A percentile compares a stretch with the other conserved stretches of the same genome.
These are phyloP conservation scores for Spicauda simplicius DNA, from an alignment of 2,888 invertebrate species.

Conservation along the genomic window DNA sequence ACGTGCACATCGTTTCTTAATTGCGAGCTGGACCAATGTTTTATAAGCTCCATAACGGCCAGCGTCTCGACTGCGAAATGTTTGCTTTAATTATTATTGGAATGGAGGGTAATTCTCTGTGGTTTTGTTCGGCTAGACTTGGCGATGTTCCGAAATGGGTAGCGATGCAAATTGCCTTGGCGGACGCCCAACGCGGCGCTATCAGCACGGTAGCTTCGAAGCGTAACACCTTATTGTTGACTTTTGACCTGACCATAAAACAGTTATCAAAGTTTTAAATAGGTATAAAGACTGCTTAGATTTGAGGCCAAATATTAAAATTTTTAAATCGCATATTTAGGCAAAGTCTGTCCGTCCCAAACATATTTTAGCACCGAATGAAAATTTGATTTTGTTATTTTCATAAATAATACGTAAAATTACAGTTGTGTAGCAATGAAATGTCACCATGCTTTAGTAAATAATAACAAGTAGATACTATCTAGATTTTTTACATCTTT, in stretches of 20 bases:
- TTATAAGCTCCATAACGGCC: slow-evolving; percentile 84
- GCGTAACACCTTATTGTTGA: slow-evolving; percentile 65
- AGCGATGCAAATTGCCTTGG: slow-evolving; percentile 85
- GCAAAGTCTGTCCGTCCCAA: too few relatives aligned
- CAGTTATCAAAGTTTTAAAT: too few relatives aligned
- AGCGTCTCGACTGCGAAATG: slow-evolving; percentile 80
- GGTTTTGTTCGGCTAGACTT: slow-evolving; percentile 85
- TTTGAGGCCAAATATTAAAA: background rate
- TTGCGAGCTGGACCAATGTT: slow-evolving; percentile 80
- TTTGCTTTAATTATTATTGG: slow-evolving; percentile 86
- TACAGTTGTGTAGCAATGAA: too few relatives aligned
- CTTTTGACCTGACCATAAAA: slow-evolving; percentile 55
- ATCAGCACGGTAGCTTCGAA: slow-evolving; percentile 65
- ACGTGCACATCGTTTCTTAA: slow-evolving; percentile 80
- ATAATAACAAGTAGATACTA: background rate
- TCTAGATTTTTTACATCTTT: background rate
- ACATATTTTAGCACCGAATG: too few relatives aligned
- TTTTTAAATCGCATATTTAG: background rate
- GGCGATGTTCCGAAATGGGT: slow-evolving; percentile 85
- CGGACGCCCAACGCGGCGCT: slow-evolving; percentile 82
- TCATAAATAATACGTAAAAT: too few relatives aligned
- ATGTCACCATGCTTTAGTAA: background rate
- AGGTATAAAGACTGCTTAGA: background rate
- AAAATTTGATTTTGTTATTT: too few relatives aligned
- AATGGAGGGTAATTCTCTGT: slow-evolving; percentile 84